These are phyloP conservation scores for Cyrtonyx montezumae DNA, from an alignment of 2,113 vertebrate species.

Conservation along the genomic window DNA sequence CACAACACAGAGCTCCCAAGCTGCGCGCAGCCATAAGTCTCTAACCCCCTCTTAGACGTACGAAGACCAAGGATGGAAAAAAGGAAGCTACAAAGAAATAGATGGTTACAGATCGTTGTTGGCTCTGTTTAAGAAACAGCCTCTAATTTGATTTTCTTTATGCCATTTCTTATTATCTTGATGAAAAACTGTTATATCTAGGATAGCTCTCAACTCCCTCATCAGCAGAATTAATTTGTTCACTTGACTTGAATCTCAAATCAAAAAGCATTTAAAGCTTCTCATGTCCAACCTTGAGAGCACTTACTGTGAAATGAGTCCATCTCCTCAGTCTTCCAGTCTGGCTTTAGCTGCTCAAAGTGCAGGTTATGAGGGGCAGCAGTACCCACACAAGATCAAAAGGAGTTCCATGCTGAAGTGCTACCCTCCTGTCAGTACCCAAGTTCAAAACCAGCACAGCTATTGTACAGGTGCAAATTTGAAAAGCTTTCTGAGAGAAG, in stretches of 20 bases:
- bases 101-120: neutral
- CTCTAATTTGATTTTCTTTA: neutral
- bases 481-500: neutral
- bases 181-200: neutral
- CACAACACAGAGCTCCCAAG: neutral
- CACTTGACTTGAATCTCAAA: neutral
- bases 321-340: neutral
- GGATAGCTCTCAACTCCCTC: neutral
- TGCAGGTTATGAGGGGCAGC: neutral
- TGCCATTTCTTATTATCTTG: neutral
- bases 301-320: neutral
- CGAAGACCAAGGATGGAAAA: neutral
- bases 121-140: neutral
- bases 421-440: too few relatives aligned
- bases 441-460: neutral
- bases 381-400: neutral
- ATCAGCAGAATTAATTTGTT: neutral
- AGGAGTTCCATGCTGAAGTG: neutral
- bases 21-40: neutral
- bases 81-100: neutral
- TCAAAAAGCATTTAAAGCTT: neutral
- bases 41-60: neutral
- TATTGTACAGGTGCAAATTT: neutral
- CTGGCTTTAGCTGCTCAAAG: neutral
- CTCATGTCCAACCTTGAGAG: fast-evolving